Conservation (phyloP, 2,888 invertebrate species). For the Sinopyrophorus schimmeli region DNA sequence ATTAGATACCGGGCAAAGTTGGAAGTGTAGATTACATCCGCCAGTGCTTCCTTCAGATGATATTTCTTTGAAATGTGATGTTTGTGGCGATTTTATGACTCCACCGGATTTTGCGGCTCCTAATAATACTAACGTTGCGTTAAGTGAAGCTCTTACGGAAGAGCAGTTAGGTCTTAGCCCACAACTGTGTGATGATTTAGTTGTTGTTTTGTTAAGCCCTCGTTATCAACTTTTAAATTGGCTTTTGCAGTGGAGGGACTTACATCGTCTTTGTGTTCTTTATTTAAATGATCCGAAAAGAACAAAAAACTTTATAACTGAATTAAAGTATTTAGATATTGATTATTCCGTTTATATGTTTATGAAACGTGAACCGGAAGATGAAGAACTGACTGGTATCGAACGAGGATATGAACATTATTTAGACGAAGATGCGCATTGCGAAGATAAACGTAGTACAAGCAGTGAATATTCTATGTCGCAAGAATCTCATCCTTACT, state of each 20-base stretch:
- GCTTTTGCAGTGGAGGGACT: conserved; percentile 65
- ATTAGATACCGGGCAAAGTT: conserved; percentile 51
- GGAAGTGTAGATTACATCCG: conserved; percentile 52
- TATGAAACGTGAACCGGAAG: conserved; percentile 62
- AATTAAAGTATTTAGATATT: conserved; percentile 74
- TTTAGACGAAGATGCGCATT: conserved; percentile 40
- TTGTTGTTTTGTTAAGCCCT: conserved; percentile 70
- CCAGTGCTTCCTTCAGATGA: conserved; percentile 48
- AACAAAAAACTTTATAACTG: conserved; percentile 68
- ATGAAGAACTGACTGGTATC: conserved; percentile 44
- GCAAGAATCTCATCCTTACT: conserved; percentile 56
- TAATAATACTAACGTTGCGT: conserved; percentile 49
- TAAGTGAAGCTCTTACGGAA: conserved; percentile 56
- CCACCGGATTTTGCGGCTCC: conserved; percentile 47
- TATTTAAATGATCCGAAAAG: conserved; percentile 62
- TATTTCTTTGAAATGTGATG: conserved; percentile 48
- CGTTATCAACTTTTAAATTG: conserved; percentile 73
- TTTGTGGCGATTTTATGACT: conserved; percentile 51
- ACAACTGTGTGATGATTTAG: conserved; percentile 71
- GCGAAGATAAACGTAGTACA: conserved; percentile 41
- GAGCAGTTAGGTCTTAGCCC: conserved; percentile 67
- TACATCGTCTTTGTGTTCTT: conserved; percentile 61
- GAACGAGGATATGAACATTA: conserved; percentile 47
- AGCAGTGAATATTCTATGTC: conserved; percentile 57
- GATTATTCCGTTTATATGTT: conserved; percentile 66